Evolutionary conservation across 2,797 vertebrate species (phyloP), one percentile per base, ranked within the genome.

Genomic region (Antennarius maculatus): DNA sequence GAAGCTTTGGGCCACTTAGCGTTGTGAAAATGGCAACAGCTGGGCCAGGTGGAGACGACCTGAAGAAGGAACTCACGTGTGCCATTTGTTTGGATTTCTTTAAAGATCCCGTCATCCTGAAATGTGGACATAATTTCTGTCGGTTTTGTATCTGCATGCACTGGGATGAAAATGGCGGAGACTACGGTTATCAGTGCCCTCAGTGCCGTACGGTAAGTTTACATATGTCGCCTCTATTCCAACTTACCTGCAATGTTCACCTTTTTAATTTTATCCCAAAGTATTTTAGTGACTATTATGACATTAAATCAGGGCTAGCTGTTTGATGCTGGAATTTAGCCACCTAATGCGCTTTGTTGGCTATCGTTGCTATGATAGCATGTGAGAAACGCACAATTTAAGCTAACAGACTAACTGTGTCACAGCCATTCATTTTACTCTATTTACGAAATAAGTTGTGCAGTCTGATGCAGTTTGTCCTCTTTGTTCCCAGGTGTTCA

Each of bases 61-160:
- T 93, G 78, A 89, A 86, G 73, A 93, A 88, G 34, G 94, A 95
- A 74, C 81, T 95, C 64, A 88, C 92, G 1, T 94, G 94, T 82
- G 89, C 93, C 0, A 94, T 94, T 65, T 95, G 94, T 69, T 67
- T 95, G 78, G 94, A 95, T 62, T 89, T 88, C 56, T 95, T 92
- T 65, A 90, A 92, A 29, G 93, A 94, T 47, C 92, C 94, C 0
- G 94, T 95, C 10, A 93, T 94, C 18, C 64, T 95, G 27, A 94
- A 94, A 75, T 95, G 94, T 53, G 94, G 94, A 0, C 94, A 95
- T 49, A 94, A 93, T 82, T 95, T 94, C 68, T 95, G 94, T 34
- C 91, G 92, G 0, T 87, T 89, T 46, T 94, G 94, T 46, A 95
- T 95, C 73, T 89, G 90, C 50, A 92, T 92, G 92, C 93, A 94